Conservation (phyloP, 2,797 vertebrate species). For the Cichlasoma orientale region DNA sequence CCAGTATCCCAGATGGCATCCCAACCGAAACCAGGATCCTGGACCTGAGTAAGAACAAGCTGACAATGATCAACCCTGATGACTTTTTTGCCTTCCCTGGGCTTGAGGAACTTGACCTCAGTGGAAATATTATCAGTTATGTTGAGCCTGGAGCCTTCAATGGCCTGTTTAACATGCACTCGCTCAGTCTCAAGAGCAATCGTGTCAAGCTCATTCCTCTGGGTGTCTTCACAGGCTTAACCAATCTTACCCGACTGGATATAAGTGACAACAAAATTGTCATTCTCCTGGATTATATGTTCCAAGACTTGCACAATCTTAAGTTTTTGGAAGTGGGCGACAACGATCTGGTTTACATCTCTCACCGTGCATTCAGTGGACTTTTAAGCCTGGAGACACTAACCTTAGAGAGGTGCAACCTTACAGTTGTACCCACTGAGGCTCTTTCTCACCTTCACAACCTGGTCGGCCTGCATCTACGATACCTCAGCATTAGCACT, state of each 20-base stretch:
- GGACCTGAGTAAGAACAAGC: constrained; percentile 98
- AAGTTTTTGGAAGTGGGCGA: constrained; percentile 95
- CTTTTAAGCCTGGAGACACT: constrained; percentile 93
- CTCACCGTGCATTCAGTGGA: constrained; percentile 96
- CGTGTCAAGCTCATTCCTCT: constrained; percentile 96
- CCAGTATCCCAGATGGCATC: constrained; percentile 93
- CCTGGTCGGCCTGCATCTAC: constrained; percentile 91
- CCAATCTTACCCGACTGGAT: constrained; percentile 95
- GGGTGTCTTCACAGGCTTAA: constrained; percentile 93
- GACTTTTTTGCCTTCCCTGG: constrained; percentile 92
- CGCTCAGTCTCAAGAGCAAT: constrained; percentile 95
- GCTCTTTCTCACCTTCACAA: constrained; percentile 96
- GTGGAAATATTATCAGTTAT: constrained; percentile 95
- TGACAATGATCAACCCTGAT: constrained; percentile 92
- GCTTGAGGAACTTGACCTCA: constrained; percentile 96
- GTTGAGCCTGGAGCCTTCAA: constrained; percentile 97
- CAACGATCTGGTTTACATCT: constrained; percentile 99
- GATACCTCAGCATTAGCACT: constrained; percentile 93
- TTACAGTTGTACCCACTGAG: constrained; percentile 96
- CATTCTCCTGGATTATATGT: constrained; percentile 98
- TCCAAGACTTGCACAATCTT: constrained; percentile 97
- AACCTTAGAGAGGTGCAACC: constrained; percentile 96
- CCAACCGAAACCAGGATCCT: constrained; percentile 96
- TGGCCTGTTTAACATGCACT: constrained; percentile 92
- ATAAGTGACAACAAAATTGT: constrained; percentile 99